Base-by-base conservation (phyloP, 2,113 vertebrate genomes). In the Columba livia region DNA sequence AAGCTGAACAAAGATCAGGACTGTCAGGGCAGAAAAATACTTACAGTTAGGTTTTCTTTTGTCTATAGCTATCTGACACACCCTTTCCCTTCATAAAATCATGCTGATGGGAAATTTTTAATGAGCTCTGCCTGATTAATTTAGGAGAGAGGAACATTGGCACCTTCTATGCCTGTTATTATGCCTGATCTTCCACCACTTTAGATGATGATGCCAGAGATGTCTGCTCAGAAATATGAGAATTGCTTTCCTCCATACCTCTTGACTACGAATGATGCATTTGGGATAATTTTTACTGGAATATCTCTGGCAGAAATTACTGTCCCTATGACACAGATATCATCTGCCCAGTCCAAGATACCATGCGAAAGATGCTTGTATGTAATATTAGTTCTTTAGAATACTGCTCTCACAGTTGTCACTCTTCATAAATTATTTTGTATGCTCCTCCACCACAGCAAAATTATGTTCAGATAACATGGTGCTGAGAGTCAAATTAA, bases 151-250 rank as follows among this genome's bases (percentile, higher is more conserved):
- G 31, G 62, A 94, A 65, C 40, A 69, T 3, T 60, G 66, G 31
- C 53, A 71, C 78, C 62, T 94, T 89, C 84, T 92, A 66, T 87
- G 78, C 38, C 58, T 90, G 36, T 86, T 94, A 79, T n/a, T 89
- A 53, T 65, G 62, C 57, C 50, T 48, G 58, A 42, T 61, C n/a
- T 93, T 92, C 62, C 85, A 71, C 73, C 31, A 60, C 9, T 82
- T 79, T n/a, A 91, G 54, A 50, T 2, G 19, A 40, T 8, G 61
- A 89, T 88, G 80, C 70, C 73, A 82, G 61, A 65, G 38, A 72
- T 61, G 44, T 79, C 72, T 93, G 34, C 50, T 89, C 62, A 89
- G 86, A 87, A 95, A 81, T 71, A 83, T 36, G 32, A 42, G 60
- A 77, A 80, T 44, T 73, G 36, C 50, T 72, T 90, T 87, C 28